Percentiles rank a stretch among this genome's conserved stretches.
phyloP scores from a whole-genome alignment of 2,888 invertebrate genomes.

The Exephanes ischioxanthus region DNA sequence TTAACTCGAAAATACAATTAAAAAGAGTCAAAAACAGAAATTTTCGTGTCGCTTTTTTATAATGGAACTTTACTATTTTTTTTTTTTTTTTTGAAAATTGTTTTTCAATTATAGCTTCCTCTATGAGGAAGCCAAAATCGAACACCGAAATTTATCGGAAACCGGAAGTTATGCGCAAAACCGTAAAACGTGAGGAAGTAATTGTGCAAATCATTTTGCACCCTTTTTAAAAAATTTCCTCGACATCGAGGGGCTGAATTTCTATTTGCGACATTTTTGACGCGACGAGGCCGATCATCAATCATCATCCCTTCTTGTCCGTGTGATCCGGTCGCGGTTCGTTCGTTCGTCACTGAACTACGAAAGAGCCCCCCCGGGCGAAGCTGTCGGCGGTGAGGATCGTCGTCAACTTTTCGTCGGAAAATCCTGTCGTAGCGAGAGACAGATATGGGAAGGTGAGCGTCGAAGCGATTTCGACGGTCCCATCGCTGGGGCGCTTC shows the following conservation, averaged over 20 bases:
- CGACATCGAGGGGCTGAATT: neutral
- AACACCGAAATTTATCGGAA: no score
- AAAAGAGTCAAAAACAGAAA: no score
- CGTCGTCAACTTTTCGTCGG: conserved; percentile 30
- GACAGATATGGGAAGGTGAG: neutral
- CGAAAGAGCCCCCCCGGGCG: conserved; percentile 3
- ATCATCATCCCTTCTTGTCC: conserved; percentile 37
- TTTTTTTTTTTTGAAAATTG: no score
- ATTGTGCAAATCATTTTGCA: no score
- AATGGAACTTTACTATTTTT: no score
- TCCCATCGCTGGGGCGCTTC: conserved; percentile 16
- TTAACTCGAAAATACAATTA: no score
- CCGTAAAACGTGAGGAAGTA: no score
- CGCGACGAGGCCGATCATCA: conserved; percentile 44
- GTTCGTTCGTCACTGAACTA: conserved; percentile 40
- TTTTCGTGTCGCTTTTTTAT: no score
- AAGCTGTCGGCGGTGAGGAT: conserved; percentile 21
- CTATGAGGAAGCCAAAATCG: no score
- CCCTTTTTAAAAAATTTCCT: neutral
- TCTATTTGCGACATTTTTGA: conserved; percentile 6
- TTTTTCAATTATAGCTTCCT: neutral
- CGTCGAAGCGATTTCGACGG: conserved; percentile 25
- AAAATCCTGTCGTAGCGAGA: neutral
- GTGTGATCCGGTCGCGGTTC: conserved; percentile 17
- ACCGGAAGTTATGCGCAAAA: no score